Base-by-base conservation (phyloP, 2,797 vertebrate genomes). In the Myotis findleyi region DNA sequence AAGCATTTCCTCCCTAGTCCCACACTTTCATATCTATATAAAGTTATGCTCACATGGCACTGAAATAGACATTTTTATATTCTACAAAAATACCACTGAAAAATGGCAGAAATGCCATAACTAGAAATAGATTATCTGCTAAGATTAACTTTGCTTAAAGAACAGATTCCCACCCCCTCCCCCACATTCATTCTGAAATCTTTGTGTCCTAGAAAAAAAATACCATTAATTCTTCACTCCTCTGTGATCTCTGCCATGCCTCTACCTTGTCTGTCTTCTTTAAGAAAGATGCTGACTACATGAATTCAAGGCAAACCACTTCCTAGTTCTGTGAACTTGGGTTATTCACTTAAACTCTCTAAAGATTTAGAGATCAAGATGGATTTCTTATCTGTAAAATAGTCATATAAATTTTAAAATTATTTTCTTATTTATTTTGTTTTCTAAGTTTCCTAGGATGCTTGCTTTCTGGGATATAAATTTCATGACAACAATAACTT, bases 71-170 rank as follows among this genome's bases (percentile, higher is more conserved):
- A 62, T 95, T 94, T 97, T 96, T 91, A 96, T 97, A 77, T 95
- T 94, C 93, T 93, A 92, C 93, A 97, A 97, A 97, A 97, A 97
- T 97, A 97, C 92, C 86, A 82, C 82, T 94, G 96, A 94, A 94
- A 96, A 97, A 97, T 96, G 96, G 96, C 95, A 97, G 96, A 96
- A 96, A 96, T 96, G 95, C 91, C 96, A 83, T 81, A 81, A 96
- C 96, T 97, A 96, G 95, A 97, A 97, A 97, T 97, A 97, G 96
- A 97, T 88, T 91, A 75, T 96, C 87, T 95, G 96, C 97, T 96
- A 97, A 97, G 95, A 96, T 94, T 97, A 97, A 94, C 92, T 97
- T 80, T 91, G 94, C 92, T 88, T 96, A 41, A 94, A 92, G 95
- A 94, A 96, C 64, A 96, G 91, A 95, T 85, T 73, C 77, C 55